These are phyloP conservation scores for Melangyna quadrimaculata DNA, from an alignment of 2,888 invertebrate genomes.

Conservation along the genomic window DNA sequence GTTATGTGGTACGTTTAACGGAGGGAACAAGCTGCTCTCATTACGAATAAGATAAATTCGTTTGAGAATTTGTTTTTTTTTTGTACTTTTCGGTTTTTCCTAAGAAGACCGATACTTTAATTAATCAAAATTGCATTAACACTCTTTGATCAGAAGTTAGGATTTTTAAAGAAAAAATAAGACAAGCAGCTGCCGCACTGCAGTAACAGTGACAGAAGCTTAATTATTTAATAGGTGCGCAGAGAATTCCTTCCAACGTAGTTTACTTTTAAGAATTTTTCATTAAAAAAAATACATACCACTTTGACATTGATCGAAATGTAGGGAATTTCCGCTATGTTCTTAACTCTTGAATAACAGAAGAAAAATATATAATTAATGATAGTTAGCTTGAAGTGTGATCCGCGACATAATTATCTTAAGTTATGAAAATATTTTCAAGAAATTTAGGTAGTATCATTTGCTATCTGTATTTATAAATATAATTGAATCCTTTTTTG, in stretches of 20 bases:
- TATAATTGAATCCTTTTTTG: no score
- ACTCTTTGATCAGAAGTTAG: conserved; percentile 49
- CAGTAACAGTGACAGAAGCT: not conserved
- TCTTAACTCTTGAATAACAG: not conserved
- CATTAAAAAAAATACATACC: not conserved
- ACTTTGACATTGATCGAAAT: not conserved
- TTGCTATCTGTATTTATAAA: no score
- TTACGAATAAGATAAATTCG: conserved; percentile 32
- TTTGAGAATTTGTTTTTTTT: not conserved
- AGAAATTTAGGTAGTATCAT: not conserved
- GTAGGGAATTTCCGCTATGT: not conserved
- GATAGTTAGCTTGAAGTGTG: not conserved
- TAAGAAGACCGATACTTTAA: conserved; percentile 42
- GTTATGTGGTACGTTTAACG: not conserved
- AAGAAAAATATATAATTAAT: not conserved
- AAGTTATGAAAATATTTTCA: not conserved
- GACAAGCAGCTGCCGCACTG: conserved; percentile 45
- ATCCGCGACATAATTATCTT: not conserved
- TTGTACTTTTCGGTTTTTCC: not conserved
- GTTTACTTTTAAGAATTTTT: not conserved
- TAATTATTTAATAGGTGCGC: not conserved
- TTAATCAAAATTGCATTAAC: conserved; percentile 67
- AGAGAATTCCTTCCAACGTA: not conserved
- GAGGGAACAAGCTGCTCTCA: not conserved
- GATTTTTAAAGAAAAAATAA: conserved; percentile 25